Evolutionary conservation across 2,888 invertebrate species (phyloP).

Genomic region (Apeira syringaria): DNA sequence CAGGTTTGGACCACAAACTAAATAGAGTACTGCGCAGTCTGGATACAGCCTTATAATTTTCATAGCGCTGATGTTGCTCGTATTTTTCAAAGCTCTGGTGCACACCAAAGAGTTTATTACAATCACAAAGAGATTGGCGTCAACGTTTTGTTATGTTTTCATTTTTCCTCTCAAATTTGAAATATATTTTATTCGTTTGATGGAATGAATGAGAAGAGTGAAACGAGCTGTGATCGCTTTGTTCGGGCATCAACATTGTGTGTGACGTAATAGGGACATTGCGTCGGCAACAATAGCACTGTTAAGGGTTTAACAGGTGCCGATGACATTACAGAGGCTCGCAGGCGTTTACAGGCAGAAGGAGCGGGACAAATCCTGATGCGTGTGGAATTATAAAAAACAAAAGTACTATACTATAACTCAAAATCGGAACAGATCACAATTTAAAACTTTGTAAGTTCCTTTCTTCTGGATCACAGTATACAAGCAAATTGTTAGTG

Average conservation of each 20-base stretch:
- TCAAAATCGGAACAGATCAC: too few species aligned
- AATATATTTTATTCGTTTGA: not conserved
- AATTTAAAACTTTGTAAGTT: too few species aligned
- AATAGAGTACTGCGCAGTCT: too few species aligned
- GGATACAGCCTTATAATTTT: too few species aligned
- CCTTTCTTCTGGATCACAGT: too few species aligned
- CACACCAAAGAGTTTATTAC: not conserved
- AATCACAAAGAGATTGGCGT: not conserved
- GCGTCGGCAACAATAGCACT: not conserved
- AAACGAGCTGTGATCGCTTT: not conserved
- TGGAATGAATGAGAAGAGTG: constrained; percentile 1
- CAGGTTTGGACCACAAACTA: too few species aligned
- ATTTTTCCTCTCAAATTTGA: not conserved
- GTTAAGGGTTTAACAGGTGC: not conserved
- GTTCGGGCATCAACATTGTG: not conserved
- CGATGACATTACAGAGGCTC: too few species aligned
- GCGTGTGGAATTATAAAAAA: too few species aligned
- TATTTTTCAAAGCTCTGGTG: not conserved
- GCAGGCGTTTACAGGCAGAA: too few species aligned
- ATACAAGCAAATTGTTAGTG: too few species aligned
- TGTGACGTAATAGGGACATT: not conserved
- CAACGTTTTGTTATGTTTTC: not conserved
- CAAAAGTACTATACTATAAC: too few species aligned
- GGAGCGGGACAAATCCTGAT: too few species aligned
- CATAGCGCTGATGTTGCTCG: not conserved